A percentile compares a stretch with the other conserved stretches of the same genome.
phyloP scores from a whole-genome alignment of 2,888 invertebrate species.

The Tenodera sinensis region DNA sequence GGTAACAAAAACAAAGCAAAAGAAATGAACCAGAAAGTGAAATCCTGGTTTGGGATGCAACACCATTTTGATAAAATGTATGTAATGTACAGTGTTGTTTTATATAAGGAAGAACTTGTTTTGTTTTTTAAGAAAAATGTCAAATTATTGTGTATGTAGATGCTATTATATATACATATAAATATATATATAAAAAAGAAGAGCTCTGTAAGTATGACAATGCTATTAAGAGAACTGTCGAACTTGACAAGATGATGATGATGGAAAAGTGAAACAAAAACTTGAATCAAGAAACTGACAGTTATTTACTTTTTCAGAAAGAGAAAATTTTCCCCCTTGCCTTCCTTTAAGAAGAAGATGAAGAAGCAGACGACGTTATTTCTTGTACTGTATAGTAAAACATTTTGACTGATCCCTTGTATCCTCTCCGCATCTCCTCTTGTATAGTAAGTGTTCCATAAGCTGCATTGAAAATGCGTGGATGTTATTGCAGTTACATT shows the following conservation, averaged over 20 bases:
- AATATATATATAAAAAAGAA: background rate
- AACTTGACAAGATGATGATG: background rate
- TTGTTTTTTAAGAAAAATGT: conserved; percentile 18
- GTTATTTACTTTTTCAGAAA: conserved; percentile 1
- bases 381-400: background rate
- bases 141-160: conserved; percentile 12
- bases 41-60: background rate
- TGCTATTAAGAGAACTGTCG: background rate
- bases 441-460: conserved; percentile 27
- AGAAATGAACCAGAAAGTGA: background rate
- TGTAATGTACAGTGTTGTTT: conserved; percentile 10
- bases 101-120: conserved; percentile 7
- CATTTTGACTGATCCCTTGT: background rate
- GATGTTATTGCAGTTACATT: conserved; percentile 22
- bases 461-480: conserved; percentile 29
- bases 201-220: background rate
- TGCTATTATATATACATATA: conserved; percentile 2
- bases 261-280: background rate
- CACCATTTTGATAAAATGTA: conserved; percentile 8
- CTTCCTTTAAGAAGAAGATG: background rate
- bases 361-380: background rate
- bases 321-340: background rate
- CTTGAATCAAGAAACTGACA: background rate
- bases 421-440: conserved; percentile 16
- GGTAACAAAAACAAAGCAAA: background rate